phyloP scores from a whole-genome alignment of 2,113 vertebrate genomes.

The Zosterops borbonicus region DNA sequence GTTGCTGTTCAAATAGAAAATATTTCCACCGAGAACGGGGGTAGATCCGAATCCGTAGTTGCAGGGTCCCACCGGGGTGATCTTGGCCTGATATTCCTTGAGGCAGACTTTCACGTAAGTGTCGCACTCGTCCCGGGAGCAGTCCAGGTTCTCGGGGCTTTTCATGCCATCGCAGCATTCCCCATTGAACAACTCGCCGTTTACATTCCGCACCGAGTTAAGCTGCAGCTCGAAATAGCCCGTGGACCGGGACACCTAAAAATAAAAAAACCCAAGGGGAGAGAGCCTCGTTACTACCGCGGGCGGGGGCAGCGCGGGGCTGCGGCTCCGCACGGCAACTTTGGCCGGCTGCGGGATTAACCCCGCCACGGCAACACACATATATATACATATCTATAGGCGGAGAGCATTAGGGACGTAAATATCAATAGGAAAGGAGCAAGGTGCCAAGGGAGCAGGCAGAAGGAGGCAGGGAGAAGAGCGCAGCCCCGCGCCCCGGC shows the following conservation, averaged over 20 bases:
- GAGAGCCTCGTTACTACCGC: slow-evolving; percentile 34
- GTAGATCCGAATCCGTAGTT: slow-evolving; percentile 90
- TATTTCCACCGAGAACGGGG: slow-evolving; percentile 91
- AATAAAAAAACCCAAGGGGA: slow-evolving; percentile 65
- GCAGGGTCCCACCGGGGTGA: slow-evolving; percentile 82
- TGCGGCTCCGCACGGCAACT: neutral
- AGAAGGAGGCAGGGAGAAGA: neutral
- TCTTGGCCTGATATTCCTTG: slow-evolving; percentile 94
- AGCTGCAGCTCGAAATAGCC: slow-evolving; percentile 96
- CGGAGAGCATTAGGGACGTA: accelerated
- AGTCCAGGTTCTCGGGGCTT: slow-evolving; percentile 75
- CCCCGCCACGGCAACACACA: accelerated
- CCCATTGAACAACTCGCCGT: slow-evolving; percentile 86
- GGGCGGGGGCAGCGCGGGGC: neutral
- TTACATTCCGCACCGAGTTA: slow-evolving; percentile 86
- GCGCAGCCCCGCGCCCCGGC: neutral
- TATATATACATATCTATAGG: accelerated
- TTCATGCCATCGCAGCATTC: slow-evolving; percentile 87
- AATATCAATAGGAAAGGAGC: accelerated
- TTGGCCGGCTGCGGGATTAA: neutral
- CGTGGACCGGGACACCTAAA: slow-evolving; percentile 85
- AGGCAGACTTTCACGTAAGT: slow-evolving; percentile 91
- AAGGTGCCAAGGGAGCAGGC: neutral
- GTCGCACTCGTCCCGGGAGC: slow-evolving; percentile 88
- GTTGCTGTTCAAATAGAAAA: slow-evolving; percentile 83